Evolutionary conservation across 2,888 invertebrate genomes (phyloP).

Genomic region (Leucophora obtusa): DNA sequence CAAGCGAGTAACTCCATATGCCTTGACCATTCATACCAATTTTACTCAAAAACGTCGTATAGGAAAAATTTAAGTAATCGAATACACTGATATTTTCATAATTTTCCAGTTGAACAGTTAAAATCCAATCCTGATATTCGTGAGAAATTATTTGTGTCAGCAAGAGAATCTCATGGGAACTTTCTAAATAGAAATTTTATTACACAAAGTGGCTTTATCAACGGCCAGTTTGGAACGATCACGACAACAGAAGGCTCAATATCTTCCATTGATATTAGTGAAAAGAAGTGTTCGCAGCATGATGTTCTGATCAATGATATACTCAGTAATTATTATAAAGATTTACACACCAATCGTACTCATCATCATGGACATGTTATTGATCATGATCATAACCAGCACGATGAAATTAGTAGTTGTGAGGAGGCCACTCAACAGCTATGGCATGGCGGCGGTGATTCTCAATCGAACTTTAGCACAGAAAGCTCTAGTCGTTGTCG

Average conservation of each 20-base stretch:
- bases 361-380: slow-evolving; percentile 55
- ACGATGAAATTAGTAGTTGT: slow-evolving; percentile 65
- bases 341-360: slow-evolving; percentile 65
- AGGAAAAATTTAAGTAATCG: no score
- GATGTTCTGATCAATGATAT: slow-evolving; percentile 74
- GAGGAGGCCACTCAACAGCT: slow-evolving; percentile 81
- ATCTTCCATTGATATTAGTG: slow-evolving; percentile 63
- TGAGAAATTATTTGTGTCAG: slow-evolving; percentile 84
- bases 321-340: slow-evolving; percentile 73
- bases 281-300: slow-evolving; percentile 66
- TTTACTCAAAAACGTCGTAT: no score
- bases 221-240: slow-evolving; percentile 36
- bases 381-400: slow-evolving; percentile 58
- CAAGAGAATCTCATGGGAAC: slow-evolving; percentile 81
- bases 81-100: not conserved
- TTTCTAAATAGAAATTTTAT: slow-evolving; percentile 75
- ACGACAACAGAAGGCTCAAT: slow-evolving; percentile 70
- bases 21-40: no score
- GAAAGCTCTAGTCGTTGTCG: slow-evolving; percentile 79
- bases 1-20: no score
- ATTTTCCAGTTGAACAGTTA: slow-evolving; percentile 84
- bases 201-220: slow-evolving; percentile 30
- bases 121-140: slow-evolving; percentile 84
- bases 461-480: slow-evolving; percentile 85
- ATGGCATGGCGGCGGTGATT: slow-evolving; percentile 82